Evolutionary conservation across 2,888 invertebrate genomes (phyloP).

Genomic region (Drosophila pseudotakahashii): DNA sequence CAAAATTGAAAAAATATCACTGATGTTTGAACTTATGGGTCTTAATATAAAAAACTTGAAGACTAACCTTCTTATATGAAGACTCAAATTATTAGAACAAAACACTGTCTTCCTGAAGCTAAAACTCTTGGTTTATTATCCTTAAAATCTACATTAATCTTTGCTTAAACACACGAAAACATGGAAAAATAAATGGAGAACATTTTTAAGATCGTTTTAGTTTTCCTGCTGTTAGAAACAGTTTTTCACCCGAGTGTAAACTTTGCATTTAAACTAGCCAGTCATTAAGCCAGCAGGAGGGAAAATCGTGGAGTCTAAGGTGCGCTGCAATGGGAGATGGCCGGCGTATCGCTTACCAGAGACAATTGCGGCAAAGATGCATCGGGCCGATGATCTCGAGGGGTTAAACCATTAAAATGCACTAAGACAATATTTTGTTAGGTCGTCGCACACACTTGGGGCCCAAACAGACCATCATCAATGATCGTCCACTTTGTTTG

Average conservation of each 20-base stretch:
- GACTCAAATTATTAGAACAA: no score
- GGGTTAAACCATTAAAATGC: conserved; percentile 70
- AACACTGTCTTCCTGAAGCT: no score
- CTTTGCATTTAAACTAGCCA: conserved; percentile 70
- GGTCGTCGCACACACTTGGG: conserved; percentile 44
- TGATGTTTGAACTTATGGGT: no score
- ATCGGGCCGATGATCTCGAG: conserved; percentile 34
- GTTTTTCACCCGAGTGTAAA: conserved; percentile 31
- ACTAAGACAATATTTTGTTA: conserved; percentile 75
- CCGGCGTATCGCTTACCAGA: conserved; percentile 68
- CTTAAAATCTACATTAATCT: not conserved
- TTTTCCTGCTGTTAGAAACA: conserved; percentile 1
- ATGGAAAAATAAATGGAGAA: no score
- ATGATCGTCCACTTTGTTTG: conserved; percentile 53
- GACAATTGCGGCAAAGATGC: conserved; percentile 66
- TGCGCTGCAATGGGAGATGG: conserved; percentile 10
- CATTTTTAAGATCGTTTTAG: no score
- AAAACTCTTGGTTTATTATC: no score
- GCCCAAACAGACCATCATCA: conserved; percentile 37
- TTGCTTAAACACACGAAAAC: not conserved
- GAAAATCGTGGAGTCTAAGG: conserved; percentile 30
- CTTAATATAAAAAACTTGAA: no score
- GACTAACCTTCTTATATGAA: no score
- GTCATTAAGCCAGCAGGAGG: conserved; percentile 65
- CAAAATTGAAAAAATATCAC: no score